Evolutionary conservation across 2,113 vertebrate species (phyloP).

Genomic region (Heterocephalus glaber): DNA sequence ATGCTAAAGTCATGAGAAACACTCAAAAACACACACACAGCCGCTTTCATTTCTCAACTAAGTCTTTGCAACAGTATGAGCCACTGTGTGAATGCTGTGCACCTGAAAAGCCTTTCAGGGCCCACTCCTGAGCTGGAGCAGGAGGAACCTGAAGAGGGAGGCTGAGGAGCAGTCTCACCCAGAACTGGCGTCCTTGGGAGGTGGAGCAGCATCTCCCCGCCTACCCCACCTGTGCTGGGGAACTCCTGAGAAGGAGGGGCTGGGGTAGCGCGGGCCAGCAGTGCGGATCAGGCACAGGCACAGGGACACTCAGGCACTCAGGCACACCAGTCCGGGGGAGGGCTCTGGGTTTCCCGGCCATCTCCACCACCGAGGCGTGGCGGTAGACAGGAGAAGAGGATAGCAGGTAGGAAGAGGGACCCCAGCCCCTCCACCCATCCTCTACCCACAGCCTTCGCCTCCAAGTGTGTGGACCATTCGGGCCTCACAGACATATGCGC

Average conservation of each 20-base stretch:
- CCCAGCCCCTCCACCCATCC: not conserved
- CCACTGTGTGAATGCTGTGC: fast-evolving
- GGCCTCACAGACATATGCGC: not conserved
- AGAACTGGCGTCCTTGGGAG: not conserved
- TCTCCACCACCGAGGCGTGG: not conserved
- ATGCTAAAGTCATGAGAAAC: not conserved
- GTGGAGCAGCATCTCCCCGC: too few relatives aligned
- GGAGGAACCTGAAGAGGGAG: fast-evolving
- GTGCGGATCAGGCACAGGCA: too few relatives aligned
- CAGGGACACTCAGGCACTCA: not conserved
- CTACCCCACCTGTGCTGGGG: not conserved
- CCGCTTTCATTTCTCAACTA: not conserved
- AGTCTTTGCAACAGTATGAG: not conserved
- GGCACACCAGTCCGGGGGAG: not conserved
- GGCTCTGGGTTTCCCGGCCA: not conserved
- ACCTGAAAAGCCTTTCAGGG: not conserved
- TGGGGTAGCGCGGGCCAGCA: too few relatives aligned
- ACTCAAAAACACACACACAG: not conserved
- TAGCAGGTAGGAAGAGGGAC: not conserved
- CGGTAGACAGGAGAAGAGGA: not conserved
- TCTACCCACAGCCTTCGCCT: too few relatives aligned
- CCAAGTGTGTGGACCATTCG: not conserved
- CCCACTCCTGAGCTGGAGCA: not conserved
- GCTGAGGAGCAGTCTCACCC: not conserved
- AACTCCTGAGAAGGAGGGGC: too few relatives aligned